Evolutionary conservation across 2,888 invertebrate species (phyloP), one percentile per base, ranked within the genome.

Genomic region (Bedellia somnulentella): DNA sequence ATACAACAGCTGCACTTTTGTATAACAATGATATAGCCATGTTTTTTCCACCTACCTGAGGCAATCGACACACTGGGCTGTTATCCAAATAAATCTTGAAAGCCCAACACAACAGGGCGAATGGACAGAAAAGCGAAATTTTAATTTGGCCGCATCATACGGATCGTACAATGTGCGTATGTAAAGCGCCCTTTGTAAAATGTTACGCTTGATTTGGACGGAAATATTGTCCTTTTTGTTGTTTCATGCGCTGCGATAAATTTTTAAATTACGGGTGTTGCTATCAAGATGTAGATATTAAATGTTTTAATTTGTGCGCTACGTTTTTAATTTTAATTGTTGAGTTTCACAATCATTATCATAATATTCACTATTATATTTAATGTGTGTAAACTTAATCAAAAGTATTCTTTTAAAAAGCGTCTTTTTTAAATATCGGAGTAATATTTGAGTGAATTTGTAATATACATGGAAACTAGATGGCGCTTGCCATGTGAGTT

Each of bases 201-300:
- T 64, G 71, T 71, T 68, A 71, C 66, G 73, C 60, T 68, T 68
- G 60, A 70, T 70, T 70, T 60, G 58, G 54, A 57, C 51, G 60
- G 52, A 66, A 70, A 68, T 66, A 57, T 55, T 68, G 70, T 67
- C 70, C 58, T 68, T 70, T 70, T 73, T 71, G 70, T 73, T 68
- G 55, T 66, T 60, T 56, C 55, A 58, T 56, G 59, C 53, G 45
- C 44, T 50, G 46, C 59, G 63, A 67, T 61, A 57, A 57, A 62
- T 70, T 62, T 61, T 63, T 60, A 64, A 66, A 60, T 64, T 56
- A 54, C 50, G 28, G 24, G 30, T 29, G 27, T 34, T 33, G 23
- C 26, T 16, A n/a, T n/a, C n/a, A n/a, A n/a, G n/a, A n/a, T n/a
- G n/a, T n/a, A n/a, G n/a, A n/a, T n/a, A n/a, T n/a, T n/a, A n/a